Base-by-base conservation (phyloP, 2,797 vertebrate species). In the Rhinophrynus dorsalis region DNA sequence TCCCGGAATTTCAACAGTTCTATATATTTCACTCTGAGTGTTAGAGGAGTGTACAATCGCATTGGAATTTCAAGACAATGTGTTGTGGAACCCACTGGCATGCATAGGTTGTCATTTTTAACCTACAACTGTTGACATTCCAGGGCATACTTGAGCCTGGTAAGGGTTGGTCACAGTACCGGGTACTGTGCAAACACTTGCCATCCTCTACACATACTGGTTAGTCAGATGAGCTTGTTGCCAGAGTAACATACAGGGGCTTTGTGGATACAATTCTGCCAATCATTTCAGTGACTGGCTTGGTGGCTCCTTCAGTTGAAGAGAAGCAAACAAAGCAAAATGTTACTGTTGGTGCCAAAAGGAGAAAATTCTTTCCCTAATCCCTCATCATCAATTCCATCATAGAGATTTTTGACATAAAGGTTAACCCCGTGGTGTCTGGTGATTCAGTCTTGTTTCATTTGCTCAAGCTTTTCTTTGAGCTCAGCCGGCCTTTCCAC, bases 131-230 rank as follows among this genome's bases (percentile, higher is more conserved):
- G n/a, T n/a, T n/a, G n/a, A n/a, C n/a, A n/a, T n/a, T n/a, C n/a
- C n/a, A n/a, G n/a, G n/a, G n/a, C n/a, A n/a, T n/a, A n/a, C n/a
- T n/a, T n/a, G n/a, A n/a, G n/a, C n/a, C 77, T 98, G 97, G 79
- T 99, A 99, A 1, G 96, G 97, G 83, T 98, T 98, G 85, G 99
- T 95, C 15, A 99, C 96, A 0, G 97, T 95, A 83, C 98, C 98
- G 80, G 97, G 97, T 72, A 99, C 96, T 69, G 96, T 93, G 23
- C 94, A 92, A 3, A 99, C 96, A 32, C 93, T 98, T 29, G 97
- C 97, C 96, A 99, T 96, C 77, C 97, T 94, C 91, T 99, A 97
- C 96, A 99, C 99, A 77, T 99, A 98, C 84, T 99, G 96, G 84
- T 98, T 99, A 80, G 97, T 99, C 50, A 99, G 92, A 75, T 99